phyloP scores from a whole-genome alignment of 2,113 vertebrate genomes.

The Dasyornis broadbenti region DNA sequence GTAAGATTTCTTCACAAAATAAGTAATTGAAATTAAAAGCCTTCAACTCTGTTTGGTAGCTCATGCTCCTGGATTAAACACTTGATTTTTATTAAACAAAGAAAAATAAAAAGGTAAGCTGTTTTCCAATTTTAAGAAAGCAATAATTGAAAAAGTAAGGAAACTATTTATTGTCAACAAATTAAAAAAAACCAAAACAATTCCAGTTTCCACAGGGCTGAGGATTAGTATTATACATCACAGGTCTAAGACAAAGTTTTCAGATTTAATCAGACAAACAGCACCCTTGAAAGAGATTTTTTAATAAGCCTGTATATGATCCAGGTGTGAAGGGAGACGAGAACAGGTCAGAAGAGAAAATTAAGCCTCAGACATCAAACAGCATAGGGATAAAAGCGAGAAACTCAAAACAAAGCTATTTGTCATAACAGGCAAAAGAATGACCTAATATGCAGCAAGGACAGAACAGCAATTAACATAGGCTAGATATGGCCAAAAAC shows the following conservation, averaged over 20 bases:
- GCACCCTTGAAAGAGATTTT: neutral
- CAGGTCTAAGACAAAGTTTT: neutral
- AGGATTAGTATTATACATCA: neutral
- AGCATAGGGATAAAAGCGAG: neutral
- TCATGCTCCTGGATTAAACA: neutral
- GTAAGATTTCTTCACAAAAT: neutral
- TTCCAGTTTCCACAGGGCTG: neutral
- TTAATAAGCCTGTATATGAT: neutral
- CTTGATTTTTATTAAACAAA: neutral
- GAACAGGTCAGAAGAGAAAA: neutral
- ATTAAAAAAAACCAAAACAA: neutral
- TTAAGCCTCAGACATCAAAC: neutral
- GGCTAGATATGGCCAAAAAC: neutral
- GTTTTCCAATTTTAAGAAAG: neutral
- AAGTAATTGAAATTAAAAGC: neutral
- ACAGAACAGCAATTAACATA: neutral
- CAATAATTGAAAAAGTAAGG: neutral
- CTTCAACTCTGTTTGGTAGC: neutral
- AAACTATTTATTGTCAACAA: neutral
- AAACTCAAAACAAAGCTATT: neutral
- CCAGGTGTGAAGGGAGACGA: neutral
- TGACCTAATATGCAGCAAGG: neutral
- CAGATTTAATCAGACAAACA: neutral
- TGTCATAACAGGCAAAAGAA: neutral
- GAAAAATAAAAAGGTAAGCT: neutral